These are phyloP conservation scores for Ranitomeya imitator DNA, from an alignment of 2,113 vertebrate species.

Conservation along the genomic window DNA sequence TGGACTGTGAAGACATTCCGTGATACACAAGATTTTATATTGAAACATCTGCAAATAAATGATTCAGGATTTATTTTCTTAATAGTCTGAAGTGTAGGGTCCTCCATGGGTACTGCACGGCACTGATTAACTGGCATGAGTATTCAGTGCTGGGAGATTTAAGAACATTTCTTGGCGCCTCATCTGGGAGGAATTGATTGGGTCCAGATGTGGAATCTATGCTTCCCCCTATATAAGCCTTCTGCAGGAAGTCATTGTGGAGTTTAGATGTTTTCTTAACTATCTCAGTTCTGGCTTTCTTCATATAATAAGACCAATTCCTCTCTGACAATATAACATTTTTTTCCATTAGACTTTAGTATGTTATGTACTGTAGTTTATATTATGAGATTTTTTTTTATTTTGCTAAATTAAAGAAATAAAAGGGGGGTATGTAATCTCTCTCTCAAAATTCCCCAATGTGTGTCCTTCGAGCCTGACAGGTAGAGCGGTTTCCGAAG, in stretches of 20 bases:
- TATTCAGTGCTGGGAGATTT: background rate
- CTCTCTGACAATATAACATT: background rate
- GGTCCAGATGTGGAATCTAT: constrained; percentile 50
- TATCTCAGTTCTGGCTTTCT: background rate
- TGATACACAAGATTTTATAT: background rate
- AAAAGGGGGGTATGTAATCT: no score
- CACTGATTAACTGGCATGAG: background rate
- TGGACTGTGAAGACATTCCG: background rate
- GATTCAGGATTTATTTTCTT: background rate
- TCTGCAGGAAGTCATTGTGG: background rate
- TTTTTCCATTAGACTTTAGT: background rate
- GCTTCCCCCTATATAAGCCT: constrained; percentile 12
- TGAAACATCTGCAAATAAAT: background rate
- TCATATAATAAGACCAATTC: background rate
- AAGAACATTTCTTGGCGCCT: background rate
- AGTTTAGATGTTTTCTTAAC: constrained; percentile 27
- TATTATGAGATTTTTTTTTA: background rate
- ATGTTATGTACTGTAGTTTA: background rate
- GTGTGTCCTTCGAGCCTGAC: no score
- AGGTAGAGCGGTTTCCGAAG: no score
- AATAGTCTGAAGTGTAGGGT: background rate
- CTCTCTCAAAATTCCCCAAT: no score
- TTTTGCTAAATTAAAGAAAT: background rate
- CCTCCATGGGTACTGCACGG: background rate
- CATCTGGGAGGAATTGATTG: constrained; percentile 37